Conservation (phyloP, 2,888 invertebrate species). For the Trilocha varians region DNA sequence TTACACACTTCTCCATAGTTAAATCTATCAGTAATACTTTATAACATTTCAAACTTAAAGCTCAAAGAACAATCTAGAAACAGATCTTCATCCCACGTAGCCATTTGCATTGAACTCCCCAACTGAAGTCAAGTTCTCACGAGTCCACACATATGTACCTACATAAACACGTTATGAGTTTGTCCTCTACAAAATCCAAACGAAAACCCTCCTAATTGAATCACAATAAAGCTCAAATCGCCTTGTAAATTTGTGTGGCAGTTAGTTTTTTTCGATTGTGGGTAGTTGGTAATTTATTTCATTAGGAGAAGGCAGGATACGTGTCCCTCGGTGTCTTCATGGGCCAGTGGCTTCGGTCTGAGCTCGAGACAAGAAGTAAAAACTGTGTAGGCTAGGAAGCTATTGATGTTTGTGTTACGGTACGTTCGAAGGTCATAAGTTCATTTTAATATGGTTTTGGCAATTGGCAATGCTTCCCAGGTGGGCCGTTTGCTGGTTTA, state of each 20-base stretch:
- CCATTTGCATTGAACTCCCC: neutral
- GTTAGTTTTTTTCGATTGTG: slow-evolving; percentile 16
- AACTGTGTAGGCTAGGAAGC: slow-evolving; percentile 30
- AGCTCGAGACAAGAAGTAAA: slow-evolving; percentile 60
- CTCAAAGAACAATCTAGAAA: neutral
- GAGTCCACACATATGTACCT: slow-evolving; percentile 20
- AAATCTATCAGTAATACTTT: too few species aligned
- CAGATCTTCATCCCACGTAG: neutral
- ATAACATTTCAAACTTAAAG: too few species aligned
- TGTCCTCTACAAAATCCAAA: slow-evolving; percentile 28
- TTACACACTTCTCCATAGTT: too few species aligned
- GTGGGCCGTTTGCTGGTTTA: too few species aligned
- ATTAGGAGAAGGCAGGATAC: slow-evolving; percentile 70
- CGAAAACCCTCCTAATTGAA: slow-evolving; percentile 13
- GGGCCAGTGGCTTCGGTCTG: slow-evolving; percentile 54
- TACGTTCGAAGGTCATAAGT: neutral
- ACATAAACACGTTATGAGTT: slow-evolving; percentile 43
- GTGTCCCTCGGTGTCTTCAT: slow-evolving; percentile 68
- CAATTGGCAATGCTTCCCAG: too few species aligned
- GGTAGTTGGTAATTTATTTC: slow-evolving; percentile 68
- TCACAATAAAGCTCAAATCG: slow-evolving; percentile 4
- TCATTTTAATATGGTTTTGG: too few species aligned
- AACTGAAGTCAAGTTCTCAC: slow-evolving; percentile 4
- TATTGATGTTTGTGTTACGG: neutral
- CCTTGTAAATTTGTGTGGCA: neutral